Percentiles rank a stretch among this genome's conserved stretches.
These are phyloP conservation scores for Ctenoplectra terminalis DNA, from an alignment of 1,140 invertebrate species.

Conservation along the genomic window DNA sequence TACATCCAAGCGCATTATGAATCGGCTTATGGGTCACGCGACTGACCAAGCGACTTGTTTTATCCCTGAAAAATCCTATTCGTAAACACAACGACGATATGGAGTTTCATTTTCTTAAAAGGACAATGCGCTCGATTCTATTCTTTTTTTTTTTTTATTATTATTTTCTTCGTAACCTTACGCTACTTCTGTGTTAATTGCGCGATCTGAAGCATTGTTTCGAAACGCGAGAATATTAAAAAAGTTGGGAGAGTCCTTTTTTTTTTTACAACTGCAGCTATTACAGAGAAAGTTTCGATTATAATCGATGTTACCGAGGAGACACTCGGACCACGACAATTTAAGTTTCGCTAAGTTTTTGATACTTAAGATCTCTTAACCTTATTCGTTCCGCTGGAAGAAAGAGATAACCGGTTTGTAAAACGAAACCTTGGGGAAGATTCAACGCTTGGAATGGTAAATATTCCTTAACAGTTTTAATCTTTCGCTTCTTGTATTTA, in stretches of 20 bases:
- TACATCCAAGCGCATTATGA: background rate
- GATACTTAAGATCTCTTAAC: background rate
- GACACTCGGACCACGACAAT: background rate
- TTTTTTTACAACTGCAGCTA: background rate
- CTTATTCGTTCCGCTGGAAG: background rate
- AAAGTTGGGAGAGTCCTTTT: background rate
- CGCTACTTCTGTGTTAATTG: too few relatives aligned
- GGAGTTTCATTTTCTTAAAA: slow-evolving; percentile 31
- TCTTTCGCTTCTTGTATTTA: too few relatives aligned
- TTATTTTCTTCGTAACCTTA: too few relatives aligned
- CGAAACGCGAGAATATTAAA: background rate
- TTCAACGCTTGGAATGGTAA: background rate
- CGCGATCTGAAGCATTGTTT: background rate
- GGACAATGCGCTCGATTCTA: slow-evolving; percentile 10
- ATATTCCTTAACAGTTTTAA: background rate
- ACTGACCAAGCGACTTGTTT: background rate
- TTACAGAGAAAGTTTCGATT: background rate
- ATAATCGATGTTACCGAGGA: background rate
- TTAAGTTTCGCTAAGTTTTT: background rate
- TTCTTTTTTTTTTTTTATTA: background rate
- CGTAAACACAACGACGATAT: slow-evolving; percentile 1
- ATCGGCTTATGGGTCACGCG: slow-evolving; percentile 2
- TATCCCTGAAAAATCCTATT: slow-evolving; percentile 20
- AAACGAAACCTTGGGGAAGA: background rate
- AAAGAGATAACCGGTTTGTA: background rate